These are phyloP conservation scores for Himalopsyche kuldschensis DNA, from an alignment of 2,888 invertebrate genomes.

Conservation along the genomic window DNA sequence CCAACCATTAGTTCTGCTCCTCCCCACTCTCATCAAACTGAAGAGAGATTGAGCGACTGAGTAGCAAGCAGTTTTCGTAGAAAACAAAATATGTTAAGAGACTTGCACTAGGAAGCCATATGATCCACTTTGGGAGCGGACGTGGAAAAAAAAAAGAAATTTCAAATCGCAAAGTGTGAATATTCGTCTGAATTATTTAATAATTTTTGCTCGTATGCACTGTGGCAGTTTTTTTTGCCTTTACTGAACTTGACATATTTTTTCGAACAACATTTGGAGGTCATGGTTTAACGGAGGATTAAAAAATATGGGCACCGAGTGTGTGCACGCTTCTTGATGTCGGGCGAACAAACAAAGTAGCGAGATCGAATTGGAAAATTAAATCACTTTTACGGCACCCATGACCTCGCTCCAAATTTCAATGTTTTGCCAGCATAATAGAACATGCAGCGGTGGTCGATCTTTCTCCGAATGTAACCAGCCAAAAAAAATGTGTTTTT, in stretches of 20 bases:
- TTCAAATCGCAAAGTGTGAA: background rate
- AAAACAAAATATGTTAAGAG: too few relatives aligned
- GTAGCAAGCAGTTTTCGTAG: too few relatives aligned
- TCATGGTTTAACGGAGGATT: background rate
- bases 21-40: too few relatives aligned
- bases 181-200: background rate
- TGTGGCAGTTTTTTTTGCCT: background rate
- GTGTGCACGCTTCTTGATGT: background rate
- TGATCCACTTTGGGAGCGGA: too few relatives aligned
- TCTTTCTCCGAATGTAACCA: background rate
- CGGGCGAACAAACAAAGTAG: background rate
- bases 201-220: background rate
- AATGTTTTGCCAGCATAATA: background rate
- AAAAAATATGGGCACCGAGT: background rate
- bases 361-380: background rate
- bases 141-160: too few relatives aligned
- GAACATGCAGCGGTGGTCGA: background rate
- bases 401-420: conserved; percentile 3
- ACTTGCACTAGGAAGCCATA: too few relatives aligned
- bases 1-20: too few relatives aligned
- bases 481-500: too few relatives aligned
- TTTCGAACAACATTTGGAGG: background rate
- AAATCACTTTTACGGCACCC: conserved; percentile 2
- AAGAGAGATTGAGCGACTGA: too few relatives aligned
- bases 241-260: background rate